Evolutionary conservation across 2,113 vertebrate species (phyloP), one percentile per base, ranked within the genome.

Genomic region (Limanda limanda): DNA sequence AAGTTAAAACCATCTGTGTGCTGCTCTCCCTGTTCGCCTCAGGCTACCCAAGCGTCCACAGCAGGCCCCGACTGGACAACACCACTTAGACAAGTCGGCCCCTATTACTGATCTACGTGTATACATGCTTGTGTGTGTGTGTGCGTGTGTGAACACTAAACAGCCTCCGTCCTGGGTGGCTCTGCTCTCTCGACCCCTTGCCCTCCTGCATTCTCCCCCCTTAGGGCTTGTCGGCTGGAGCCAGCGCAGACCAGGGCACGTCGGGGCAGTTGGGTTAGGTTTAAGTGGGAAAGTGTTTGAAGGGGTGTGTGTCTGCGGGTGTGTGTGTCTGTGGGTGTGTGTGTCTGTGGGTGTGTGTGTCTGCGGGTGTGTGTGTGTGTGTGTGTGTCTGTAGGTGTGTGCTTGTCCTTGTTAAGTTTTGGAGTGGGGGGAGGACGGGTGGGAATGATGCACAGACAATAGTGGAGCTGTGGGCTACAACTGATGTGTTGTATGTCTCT

Each of bases 121-220:
- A 6, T 31, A 31, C 5, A 31, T 31, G 27, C 27, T 31, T 47
- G 27, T 52, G 14, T 14, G 35, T 59, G 37, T 74, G 35, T 55
- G 63, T 54, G 31, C 76, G 52, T 42, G 14, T 25, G 63, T 48
- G 58, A 78, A 86, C 78, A 74, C 69, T 76, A 79, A 86, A 35
- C 87, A 86, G 86, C 55, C 64, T 48, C 62, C 57, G 12, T 78
- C n/a, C 66, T 55, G 48, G 35, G 35, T 76, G 67, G 57, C 37
- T 79, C 20, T 52, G 57, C n/a, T 59, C 45, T 59, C 59, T 45
- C 1, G 1, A 71, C 67, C 52, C 31, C 47, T 18, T 11, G 15
- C 58, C 27, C 74, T 13, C 48, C 27, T 13, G 15, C 45, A 54
- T 40, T 37, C 31, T 56, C 8, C 20, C 25, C 25, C 55, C 12